Evolutionary conservation across 2,797 vertebrate genomes (phyloP).

Genomic region (Huso huso): DNA sequence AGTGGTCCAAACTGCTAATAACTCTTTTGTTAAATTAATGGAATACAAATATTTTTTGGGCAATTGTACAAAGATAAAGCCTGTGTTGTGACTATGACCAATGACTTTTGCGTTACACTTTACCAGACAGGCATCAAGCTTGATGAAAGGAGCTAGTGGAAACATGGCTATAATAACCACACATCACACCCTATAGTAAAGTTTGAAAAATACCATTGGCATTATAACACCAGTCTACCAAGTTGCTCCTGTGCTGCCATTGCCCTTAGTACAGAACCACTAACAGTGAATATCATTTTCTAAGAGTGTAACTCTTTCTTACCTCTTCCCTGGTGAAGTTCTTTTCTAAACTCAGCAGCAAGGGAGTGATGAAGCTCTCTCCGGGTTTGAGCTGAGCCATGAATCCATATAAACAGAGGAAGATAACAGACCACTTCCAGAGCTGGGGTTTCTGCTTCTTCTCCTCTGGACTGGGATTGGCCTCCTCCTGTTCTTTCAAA

Average conservation of each 20-base stretch:
- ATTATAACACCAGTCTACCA: too few relatives aligned
- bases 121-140: too few relatives aligned
- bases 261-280: not conserved
- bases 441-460: slow-evolving; percentile 13
- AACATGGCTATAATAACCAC: not conserved
- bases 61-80: too few relatives aligned
- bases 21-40: too few relatives aligned
- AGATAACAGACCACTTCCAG: slow-evolving; percentile 71
- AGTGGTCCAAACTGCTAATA: too few relatives aligned
- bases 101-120: too few relatives aligned
- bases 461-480: too few relatives aligned
- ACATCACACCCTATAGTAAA: not conserved
- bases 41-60: too few relatives aligned
- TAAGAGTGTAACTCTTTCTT: slow-evolving; percentile 19
- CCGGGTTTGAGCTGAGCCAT: slow-evolving; percentile 81
- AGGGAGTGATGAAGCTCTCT: slow-evolving; percentile 88
- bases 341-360: slow-evolving; percentile 64
- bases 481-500: too few relatives aligned
- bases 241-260: not conserved
- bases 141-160: too few relatives aligned
- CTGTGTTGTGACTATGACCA: too few relatives aligned
- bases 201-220: not conserved
- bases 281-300: not conserved
- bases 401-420: slow-evolving; percentile 87
- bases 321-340: slow-evolving; percentile 83